Conservation (phyloP, 2,113 vertebrate species). For the Lophochroa leadbeateri region DNA sequence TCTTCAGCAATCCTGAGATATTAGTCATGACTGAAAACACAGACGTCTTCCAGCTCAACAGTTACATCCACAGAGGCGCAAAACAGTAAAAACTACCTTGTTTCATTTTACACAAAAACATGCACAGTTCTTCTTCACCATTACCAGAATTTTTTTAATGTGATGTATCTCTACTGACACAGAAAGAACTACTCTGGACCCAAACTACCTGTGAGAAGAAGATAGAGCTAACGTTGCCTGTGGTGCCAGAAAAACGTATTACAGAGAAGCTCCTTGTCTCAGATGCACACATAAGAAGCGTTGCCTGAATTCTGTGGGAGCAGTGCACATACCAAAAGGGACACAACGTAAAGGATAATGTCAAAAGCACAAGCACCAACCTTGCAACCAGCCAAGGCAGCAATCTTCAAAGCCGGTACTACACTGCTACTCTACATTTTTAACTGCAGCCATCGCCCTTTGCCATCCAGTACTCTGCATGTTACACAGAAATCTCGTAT, state of each 20-base stretch:
- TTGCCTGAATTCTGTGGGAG: fast-evolving
- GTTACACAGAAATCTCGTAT: neutral
- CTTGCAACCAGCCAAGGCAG: neutral
- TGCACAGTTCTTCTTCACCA: neutral
- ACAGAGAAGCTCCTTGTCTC: neutral
- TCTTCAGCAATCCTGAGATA: neutral
- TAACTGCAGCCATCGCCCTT: neutral
- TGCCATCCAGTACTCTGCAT: neutral
- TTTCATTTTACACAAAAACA: neutral
- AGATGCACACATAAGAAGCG: neutral
- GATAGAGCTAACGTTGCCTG: neutral
- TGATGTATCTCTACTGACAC: neutral
- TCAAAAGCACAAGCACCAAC: neutral
- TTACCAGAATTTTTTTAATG: neutral
- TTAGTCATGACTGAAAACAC: neutral
- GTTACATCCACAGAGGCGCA: neutral
- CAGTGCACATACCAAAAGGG: fast-evolving
- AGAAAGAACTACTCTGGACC: neutral
- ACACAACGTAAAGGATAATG: neutral
- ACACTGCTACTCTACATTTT: neutral
- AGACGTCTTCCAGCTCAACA: neutral
- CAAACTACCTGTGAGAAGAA: neutral
- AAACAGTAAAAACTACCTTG: neutral
- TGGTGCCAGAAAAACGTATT: fast-evolving
- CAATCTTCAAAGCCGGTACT: neutral